These are phyloP conservation scores for Caenorhabditis panamensis DNA, from an alignment of 2,888 invertebrate species.

Conservation along the genomic window DNA sequence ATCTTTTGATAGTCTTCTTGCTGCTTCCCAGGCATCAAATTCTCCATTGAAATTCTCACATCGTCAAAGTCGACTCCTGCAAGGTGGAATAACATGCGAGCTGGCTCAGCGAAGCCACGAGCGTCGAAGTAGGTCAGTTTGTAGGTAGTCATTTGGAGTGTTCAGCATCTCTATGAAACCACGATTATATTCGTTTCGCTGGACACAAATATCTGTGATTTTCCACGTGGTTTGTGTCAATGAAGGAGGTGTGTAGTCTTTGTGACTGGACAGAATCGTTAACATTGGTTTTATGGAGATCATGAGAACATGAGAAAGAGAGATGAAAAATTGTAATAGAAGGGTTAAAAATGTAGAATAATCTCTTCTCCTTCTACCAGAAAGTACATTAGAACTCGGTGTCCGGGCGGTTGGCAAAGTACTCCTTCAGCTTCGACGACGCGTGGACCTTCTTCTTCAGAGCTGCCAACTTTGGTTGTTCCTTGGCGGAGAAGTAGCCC, in stretches of 20 bases:
- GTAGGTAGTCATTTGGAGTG: constrained; percentile 60
- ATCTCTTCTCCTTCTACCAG: too few species aligned
- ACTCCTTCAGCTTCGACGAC: constrained; percentile 10
- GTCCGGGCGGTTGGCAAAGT: constrained; percentile 28
- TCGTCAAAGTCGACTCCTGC: constrained; percentile 52
- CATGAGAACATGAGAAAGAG: too few species aligned
- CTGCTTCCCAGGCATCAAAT: too few species aligned
- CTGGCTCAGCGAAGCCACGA: constrained; percentile 58
- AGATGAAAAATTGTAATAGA: too few species aligned
- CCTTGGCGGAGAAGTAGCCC: constrained; percentile 10
- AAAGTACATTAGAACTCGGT: constrained; percentile 52
- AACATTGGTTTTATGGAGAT: too few species aligned
- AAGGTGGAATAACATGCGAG: constrained; percentile 53
- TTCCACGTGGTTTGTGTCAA: too few species aligned
- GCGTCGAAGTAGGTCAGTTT: constrained; percentile 61
- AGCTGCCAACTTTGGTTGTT: constrained; percentile 25
- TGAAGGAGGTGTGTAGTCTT: too few species aligned
- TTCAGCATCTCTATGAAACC: background rate
- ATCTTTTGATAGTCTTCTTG: too few species aligned
- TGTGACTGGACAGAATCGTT: too few species aligned
- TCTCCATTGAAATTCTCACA: constrained; percentile 29
- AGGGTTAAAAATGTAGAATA: too few species aligned
- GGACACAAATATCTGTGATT: background rate
- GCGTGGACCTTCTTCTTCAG: constrained; percentile 21
- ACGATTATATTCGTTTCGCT: background rate